phyloP scores from a whole-genome alignment of 2,113 vertebrate species.

The Apodemus sylvaticus region DNA sequence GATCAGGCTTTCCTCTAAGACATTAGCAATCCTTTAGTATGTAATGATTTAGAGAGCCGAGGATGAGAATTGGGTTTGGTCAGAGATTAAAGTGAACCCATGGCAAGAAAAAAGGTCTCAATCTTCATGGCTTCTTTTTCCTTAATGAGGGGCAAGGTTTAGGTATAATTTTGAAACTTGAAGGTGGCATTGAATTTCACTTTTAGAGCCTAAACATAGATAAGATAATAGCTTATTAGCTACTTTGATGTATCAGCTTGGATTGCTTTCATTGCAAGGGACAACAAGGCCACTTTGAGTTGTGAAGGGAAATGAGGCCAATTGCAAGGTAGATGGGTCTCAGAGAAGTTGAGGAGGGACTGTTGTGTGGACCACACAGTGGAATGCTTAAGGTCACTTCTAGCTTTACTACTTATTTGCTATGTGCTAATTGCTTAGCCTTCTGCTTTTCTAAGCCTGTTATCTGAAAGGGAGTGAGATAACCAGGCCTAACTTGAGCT shows the following conservation, averaged over 20 bases:
- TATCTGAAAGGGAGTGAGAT: constrained; percentile 26
- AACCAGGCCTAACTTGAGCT: background rate
- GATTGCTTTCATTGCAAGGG: background rate
- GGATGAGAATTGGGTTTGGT: constrained; percentile 20
- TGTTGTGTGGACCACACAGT: background rate
- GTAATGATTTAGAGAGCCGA: constrained; percentile 30
- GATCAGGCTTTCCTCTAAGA: background rate
- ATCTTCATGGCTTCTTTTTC: background rate
- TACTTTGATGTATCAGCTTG: background rate
- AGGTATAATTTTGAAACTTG: constrained; percentile 32
- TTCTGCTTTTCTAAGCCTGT: background rate
- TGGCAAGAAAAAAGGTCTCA: background rate
- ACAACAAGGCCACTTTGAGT: background rate
- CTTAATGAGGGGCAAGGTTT: background rate
- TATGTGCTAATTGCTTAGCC: background rate
- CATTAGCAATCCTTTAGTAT: background rate
- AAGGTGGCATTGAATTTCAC: background rate
- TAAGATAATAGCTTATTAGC: background rate
- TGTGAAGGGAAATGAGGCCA: background rate
- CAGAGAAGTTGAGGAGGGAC: background rate
- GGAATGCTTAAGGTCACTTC: background rate
- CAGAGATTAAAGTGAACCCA: background rate
- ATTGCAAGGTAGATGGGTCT: constrained; percentile 4
- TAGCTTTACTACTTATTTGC: background rate
- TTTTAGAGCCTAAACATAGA: background rate